Evolutionary conservation across 2,888 invertebrate genomes (phyloP).

Genomic region (Hirudinaria manillensis): DNA sequence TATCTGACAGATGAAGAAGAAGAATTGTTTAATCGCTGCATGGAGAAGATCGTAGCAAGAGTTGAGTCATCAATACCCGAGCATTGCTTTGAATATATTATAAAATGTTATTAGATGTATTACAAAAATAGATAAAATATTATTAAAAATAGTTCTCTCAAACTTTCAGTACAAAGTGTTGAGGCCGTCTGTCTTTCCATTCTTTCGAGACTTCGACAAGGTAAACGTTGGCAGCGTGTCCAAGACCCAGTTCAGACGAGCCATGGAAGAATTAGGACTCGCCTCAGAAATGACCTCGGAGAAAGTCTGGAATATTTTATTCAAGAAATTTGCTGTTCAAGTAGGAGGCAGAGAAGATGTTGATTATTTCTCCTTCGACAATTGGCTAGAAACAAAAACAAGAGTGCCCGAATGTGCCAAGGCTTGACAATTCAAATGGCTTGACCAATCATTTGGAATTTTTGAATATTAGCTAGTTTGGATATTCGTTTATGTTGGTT

Average conservation of each 20-base stretch:
- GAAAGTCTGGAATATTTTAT: conserved; percentile 48
- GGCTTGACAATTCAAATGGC: too few relatives aligned
- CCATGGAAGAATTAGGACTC: conserved; percentile 51
- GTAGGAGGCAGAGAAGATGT: conserved; percentile 42
- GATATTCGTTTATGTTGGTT: too few relatives aligned
- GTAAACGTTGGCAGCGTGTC: conserved; percentile 53
- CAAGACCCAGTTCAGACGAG: conserved; percentile 51
- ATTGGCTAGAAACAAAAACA: conserved; percentile 27
- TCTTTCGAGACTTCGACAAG: conserved; percentile 53
- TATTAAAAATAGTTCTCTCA: too few relatives aligned
- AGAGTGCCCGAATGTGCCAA: not conserved
- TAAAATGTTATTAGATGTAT: too few relatives aligned
- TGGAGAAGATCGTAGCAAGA: conserved; percentile 51
- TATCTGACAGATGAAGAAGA: conserved; percentile 43
- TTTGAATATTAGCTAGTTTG: too few relatives aligned
- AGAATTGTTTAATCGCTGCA: conserved; percentile 42
- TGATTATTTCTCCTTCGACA: conserved; percentile 40
- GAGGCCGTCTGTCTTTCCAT: conserved; percentile 53
- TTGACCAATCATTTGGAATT: too few relatives aligned
- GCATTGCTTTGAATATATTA: not conserved
- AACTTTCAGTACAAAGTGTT: conserved; percentile 40
- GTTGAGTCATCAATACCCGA: conserved; percentile 37
- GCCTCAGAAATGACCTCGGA: conserved; percentile 41
- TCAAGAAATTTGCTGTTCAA: conserved; percentile 49
- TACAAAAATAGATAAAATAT: too few relatives aligned